Percentiles rank a stretch among this genome's conserved stretches.
Conservation (phyloP, 2,797 vertebrate genomes). For the Salmo trutta region DNA sequence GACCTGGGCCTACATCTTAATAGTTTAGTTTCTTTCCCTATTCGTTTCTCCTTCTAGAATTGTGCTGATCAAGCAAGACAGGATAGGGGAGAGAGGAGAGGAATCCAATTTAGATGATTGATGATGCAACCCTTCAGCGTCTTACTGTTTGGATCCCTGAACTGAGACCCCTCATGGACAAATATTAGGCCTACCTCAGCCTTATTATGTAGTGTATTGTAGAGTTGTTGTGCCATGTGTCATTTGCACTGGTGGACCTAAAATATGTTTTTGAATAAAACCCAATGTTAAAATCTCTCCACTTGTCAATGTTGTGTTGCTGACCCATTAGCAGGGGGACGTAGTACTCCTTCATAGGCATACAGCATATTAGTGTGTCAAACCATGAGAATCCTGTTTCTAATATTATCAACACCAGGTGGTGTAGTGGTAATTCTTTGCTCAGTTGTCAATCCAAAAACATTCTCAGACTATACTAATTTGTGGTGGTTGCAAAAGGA, state of each 20-base stretch:
- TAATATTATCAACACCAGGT: background rate
- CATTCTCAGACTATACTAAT: background rate
- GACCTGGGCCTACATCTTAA: background rate
- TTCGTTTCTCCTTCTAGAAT: background rate
- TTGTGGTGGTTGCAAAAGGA: background rate
- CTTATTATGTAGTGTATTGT: constrained; percentile 9
- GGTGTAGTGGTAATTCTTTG: background rate
- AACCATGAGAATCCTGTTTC: background rate
- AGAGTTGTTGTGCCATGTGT: constrained; percentile 20
- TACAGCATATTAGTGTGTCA: background rate
- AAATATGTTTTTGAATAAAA: constrained; percentile 21
- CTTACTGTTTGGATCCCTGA: background rate
- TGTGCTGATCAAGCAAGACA: constrained; percentile 35
- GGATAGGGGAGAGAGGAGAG: background rate
- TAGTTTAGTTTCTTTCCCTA: background rate
- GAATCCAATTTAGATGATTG: background rate
- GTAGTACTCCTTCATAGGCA: background rate
- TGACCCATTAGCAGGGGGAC: background rate
- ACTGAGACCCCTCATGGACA: constrained; percentile 9
- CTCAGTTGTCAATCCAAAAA: background rate
- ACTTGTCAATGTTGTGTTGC: background rate
- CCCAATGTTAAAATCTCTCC: background rate
- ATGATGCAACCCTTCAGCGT: background rate
- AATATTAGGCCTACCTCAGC: background rate
- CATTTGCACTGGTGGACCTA: constrained; percentile 18